These are phyloP conservation scores for Dicrurus megarhynchus DNA, from an alignment of 2,113 vertebrate species.

Conservation along the genomic window DNA sequence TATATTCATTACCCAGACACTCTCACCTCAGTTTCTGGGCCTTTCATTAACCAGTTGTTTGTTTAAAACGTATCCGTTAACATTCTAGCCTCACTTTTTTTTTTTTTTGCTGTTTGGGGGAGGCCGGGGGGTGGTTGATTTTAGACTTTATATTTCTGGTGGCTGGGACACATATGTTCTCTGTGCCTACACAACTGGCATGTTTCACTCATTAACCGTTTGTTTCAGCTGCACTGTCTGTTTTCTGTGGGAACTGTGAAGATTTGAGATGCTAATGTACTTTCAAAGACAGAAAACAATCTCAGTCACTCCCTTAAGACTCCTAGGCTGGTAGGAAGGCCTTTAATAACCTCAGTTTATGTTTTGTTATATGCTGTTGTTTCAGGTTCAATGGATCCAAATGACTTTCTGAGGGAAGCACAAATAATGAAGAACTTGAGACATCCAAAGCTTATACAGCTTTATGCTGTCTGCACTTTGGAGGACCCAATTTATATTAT, in stretches of 20 bases:
- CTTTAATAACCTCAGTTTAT: slow-evolving; percentile 60
- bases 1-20: neutral
- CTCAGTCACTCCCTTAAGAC: slow-evolving; percentile 47
- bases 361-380: slow-evolving; percentile 50
- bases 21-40: neutral
- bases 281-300: slow-evolving; percentile 48
- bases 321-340: slow-evolving; percentile 10
- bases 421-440: slow-evolving; percentile 94
- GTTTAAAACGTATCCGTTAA: neutral
- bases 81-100: neutral
- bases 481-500: slow-evolving; percentile 97
- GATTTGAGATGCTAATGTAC: slow-evolving; percentile 44
- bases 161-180: slow-evolving; percentile 16
- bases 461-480: slow-evolving; percentile 94
- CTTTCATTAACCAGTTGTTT: neutral
- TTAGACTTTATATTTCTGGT: slow-evolving; percentile 22
- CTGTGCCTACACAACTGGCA: neutral
- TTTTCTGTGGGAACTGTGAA: slow-evolving; percentile 51
- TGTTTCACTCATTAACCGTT: slow-evolving; percentile 45
- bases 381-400: slow-evolving; percentile 89
- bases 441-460: slow-evolving; percentile 93
- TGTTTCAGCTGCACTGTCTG: slow-evolving; percentile 37
- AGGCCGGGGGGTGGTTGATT: neutral
- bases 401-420: slow-evolving; percentile 93
- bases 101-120: neutral